Evolutionary conservation across 2,888 invertebrate genomes (phyloP).

Genomic region (Drosophila setosimentum): DNA sequence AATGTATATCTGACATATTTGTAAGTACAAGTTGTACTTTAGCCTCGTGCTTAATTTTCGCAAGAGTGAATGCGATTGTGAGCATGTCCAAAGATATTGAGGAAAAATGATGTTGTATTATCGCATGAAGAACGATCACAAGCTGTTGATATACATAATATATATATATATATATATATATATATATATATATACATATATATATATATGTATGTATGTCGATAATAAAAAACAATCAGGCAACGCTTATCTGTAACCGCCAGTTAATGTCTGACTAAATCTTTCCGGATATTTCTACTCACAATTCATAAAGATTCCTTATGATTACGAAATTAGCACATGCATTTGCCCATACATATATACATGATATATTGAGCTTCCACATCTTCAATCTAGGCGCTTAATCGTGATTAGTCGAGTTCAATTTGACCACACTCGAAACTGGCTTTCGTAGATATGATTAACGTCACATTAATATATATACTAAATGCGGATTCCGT

Average conservation of each 20-base stretch:
- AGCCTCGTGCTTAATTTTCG: constrained; percentile 50
- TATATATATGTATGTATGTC: not conserved
- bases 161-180: not conserved
- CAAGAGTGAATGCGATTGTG: constrained; percentile 27
- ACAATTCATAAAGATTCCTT: constrained; percentile 8
- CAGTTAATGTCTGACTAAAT: not conserved
- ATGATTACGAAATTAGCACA: constrained; percentile 16
- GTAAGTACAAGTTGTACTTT: constrained; percentile 20
- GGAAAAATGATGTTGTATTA: constrained; percentile 18
- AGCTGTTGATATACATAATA: not conserved
- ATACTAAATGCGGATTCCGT: not conserved
- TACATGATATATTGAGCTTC: not conserved
- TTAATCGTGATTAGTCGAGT: constrained; percentile 50
- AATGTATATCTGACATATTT: constrained; percentile 34
- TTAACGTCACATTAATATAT: constrained; percentile 55
- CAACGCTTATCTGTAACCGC: constrained; percentile 23
- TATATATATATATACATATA: not conserved
- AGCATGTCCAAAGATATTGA: constrained; percentile 20
- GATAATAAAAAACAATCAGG: constrained; percentile 9
- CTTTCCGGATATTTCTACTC: constrained; percentile 9
- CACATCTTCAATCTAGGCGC: constrained; percentile 3
- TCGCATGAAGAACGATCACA: constrained; percentile 5
- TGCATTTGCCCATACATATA: too few relatives aligned
- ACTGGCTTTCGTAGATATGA: constrained; percentile 35
- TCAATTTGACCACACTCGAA: constrained; percentile 52